Evolutionary conservation across 2,797 vertebrate species (phyloP).

Genomic region (Hoplostethus mediterraneus): DNA sequence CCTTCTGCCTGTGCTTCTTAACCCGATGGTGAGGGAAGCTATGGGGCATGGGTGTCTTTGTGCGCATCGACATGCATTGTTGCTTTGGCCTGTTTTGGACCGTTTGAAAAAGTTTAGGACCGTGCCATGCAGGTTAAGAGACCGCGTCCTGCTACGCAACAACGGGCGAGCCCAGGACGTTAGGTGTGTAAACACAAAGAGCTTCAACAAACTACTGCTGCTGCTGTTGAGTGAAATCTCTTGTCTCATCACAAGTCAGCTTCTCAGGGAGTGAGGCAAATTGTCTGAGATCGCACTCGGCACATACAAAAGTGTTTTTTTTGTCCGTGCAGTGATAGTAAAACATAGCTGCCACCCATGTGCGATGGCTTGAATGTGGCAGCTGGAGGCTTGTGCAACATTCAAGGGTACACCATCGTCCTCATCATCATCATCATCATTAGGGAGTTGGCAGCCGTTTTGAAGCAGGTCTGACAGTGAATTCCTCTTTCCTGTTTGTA

Average conservation of each 20-base stretch:
- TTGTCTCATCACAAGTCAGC: neutral
- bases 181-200: slow-evolving; percentile 45
- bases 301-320: neutral
- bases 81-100: slow-evolving; percentile 18
- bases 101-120: slow-evolving; percentile 41
- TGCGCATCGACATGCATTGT: slow-evolving; percentile 23
- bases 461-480: slow-evolving; percentile 14
- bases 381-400: slow-evolving; percentile 20
- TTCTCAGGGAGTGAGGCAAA: neutral
- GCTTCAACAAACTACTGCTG: slow-evolving; percentile 10
- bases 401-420: slow-evolving; percentile 25
- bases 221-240: neutral
- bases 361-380: slow-evolving; percentile 54
- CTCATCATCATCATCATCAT: neutral
- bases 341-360: slow-evolving; percentile 15
- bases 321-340: neutral
- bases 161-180: slow-evolving; percentile 44
- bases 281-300: neutral
- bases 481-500: slow-evolving; percentile 62
- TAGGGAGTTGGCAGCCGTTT: neutral
- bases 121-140: slow-evolving; percentile 62
- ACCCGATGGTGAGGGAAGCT: neutral
- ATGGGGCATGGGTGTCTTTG: neutral
- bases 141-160: slow-evolving; percentile 40
- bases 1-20: slow-evolving; percentile 9